Evolutionary conservation across 2,113 vertebrate genomes (phyloP).

Genomic region (Alosa alosa): DNA sequence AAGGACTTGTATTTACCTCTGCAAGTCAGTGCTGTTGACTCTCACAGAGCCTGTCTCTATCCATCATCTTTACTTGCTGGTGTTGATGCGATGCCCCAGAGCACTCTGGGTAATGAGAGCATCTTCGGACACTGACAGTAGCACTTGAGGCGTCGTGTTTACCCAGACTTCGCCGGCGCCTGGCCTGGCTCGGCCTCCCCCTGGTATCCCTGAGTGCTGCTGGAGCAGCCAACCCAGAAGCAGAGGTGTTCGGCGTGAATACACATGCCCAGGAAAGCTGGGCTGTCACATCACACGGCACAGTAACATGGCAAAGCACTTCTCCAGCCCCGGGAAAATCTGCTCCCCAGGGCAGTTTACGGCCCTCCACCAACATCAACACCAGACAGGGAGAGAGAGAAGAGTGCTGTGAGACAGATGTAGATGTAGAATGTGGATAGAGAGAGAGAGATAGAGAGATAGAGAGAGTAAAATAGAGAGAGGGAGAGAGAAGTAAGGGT

Average conservation of each 20-base stretch:
- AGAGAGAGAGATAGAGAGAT: not conserved
- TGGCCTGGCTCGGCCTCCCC: not conserved
- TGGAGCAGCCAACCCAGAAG: not conserved
- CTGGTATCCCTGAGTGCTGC: not conserved
- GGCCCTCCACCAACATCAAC: not conserved
- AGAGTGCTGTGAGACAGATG: not conserved
- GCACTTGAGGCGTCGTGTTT: not conserved
- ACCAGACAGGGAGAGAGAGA: not conserved
- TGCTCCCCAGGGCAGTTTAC: not conserved
- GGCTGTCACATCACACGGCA: not conserved
- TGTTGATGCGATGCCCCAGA: not conserved
- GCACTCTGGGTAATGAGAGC: not conserved
- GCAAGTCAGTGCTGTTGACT: not conserved
- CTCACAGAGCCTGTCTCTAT: not conserved
- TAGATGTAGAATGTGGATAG: not conserved
- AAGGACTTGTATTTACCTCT: not conserved
- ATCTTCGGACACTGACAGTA: not conserved
- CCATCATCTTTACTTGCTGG: not conserved
- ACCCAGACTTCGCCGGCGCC: not conserved
- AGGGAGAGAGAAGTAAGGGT: not conserved
- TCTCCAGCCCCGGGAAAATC: not conserved
- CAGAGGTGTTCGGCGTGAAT: not conserved
- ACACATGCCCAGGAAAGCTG: not conserved
- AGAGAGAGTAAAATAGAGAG: not conserved
- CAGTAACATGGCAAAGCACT: not conserved